Evolutionary conservation across 2,888 invertebrate species (phyloP), one percentile per base, ranked within the genome.

Genomic region (Herminia tarsipennalis): DNA sequence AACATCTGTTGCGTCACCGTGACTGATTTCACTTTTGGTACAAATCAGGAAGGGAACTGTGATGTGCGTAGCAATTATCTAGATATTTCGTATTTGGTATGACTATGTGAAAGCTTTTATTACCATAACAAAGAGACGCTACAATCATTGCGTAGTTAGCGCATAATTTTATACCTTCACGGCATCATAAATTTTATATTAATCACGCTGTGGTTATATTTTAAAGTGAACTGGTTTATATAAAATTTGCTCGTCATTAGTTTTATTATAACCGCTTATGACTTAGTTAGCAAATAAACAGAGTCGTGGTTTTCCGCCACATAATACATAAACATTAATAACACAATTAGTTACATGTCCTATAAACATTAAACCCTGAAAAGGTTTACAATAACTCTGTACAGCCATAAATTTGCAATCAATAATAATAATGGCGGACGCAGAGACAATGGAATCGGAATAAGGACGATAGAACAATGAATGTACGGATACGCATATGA

Each of bases 391-490:
- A 84, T 85, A 76, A 73, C 65, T 69, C 69, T 73, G 69, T 63
- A 68, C 62, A 70, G 59, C 74, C 76, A 80, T 81, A 84, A 83
- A 84, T 86, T 85, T 76, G 83, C 83, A 82, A 82, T 83, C 81
- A 82, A 83, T 85, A 83, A 81, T 79, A 78, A 81, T 77, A 80
- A 76, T 70, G 69, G 70, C 69, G 71, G 68, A 71, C 74, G 70
- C 60, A 74, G 64, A 65, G 78, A 90, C 88, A 90, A 90, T 89
- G 75, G 84, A 78, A 76, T 79, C 72, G 72, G 74, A 85, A 84
- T 86, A 86, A 84, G 88, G 87, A 83, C 83, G 79, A 70, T 73
- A 73, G 73, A 83, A 88, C 86, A 87, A 87, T 86, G 77, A 76
- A 73, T 70, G 70, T 77, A 76, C 76, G 79, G 78, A 78, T 79